A percentile compares a stretch with the other conserved stretches of the same genome.
These are phyloP conservation scores for Lasioglossum malachurum DNA, from an alignment of 2,888 invertebrate species.

Conservation along the genomic window DNA sequence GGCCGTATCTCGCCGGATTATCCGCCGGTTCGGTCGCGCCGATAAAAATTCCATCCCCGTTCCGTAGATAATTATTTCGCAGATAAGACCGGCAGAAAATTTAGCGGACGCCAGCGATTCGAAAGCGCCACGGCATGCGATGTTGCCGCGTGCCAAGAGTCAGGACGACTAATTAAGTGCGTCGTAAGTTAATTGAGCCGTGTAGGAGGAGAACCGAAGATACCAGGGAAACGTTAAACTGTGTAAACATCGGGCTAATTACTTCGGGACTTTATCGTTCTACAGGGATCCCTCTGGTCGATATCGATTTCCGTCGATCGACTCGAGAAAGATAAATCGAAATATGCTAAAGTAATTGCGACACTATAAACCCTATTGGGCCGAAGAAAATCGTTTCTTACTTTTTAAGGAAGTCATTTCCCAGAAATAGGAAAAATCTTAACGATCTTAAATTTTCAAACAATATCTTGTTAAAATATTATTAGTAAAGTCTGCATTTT, in stretches of 20 bases:
- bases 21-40: not conserved
- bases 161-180: conserved; percentile 80
- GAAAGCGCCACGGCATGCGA: conserved; percentile 41
- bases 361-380: not conserved
- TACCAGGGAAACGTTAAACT: conserved; percentile 77
- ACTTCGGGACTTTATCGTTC: conserved; percentile 78
- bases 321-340: not conserved
- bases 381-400: not conserved
- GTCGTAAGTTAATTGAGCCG: conserved; percentile 80
- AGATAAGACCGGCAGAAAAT: conserved; percentile 49
- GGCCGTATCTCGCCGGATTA: not conserved
- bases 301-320: conserved; percentile 19
- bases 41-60: conserved; percentile 49
- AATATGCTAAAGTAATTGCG: not conserved
- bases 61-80: conserved; percentile 50
- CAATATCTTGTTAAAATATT: not conserved
- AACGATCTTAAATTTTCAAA: not conserved
- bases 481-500: no score
- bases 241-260: conserved; percentile 81
- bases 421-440: no score
- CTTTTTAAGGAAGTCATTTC: not conserved
- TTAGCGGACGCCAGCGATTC: conserved; percentile 52
- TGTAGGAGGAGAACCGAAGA: conserved; percentile 70
- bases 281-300: conserved; percentile 38
- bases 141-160: conserved; percentile 65